phyloP scores from a whole-genome alignment of 2,888 invertebrate species.

The Cryptus viduatorius region DNA sequence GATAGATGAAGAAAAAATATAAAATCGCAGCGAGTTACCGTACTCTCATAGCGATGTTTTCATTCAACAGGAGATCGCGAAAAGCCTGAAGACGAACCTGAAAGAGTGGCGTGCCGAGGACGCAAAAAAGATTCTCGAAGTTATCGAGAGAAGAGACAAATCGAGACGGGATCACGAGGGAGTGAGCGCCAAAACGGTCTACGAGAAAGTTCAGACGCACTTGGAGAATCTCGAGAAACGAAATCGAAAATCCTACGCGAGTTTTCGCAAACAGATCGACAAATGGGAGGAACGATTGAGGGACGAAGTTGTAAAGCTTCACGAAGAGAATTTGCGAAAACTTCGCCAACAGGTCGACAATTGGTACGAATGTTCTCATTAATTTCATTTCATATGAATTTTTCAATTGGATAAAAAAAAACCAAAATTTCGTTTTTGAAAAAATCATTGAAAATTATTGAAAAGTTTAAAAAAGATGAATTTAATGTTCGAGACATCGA shows the following conservation, averaged over 20 bases:
- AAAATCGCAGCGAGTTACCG: not conserved
- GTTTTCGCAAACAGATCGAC: constrained; percentile 71
- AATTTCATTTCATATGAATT: not conserved
- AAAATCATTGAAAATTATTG: too few relatives aligned
- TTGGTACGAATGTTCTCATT: constrained; percentile 61
- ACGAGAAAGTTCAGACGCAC: constrained; percentile 70
- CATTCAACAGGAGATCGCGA: constrained; percentile 62
- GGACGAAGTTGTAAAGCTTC: constrained; percentile 67
- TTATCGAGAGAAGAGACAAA: constrained; percentile 64
- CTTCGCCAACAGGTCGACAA: constrained; percentile 63
- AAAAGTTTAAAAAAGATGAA: too few relatives aligned
- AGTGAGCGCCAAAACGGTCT: constrained; percentile 62
- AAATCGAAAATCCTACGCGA: constrained; percentile 66
- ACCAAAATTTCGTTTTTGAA: too few relatives aligned
- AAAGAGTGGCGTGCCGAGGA: constrained; percentile 69
- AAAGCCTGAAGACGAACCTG: constrained; percentile 63
- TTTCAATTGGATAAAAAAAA: not conserved
- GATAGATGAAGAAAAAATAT: not conserved
- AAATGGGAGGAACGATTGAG: constrained; percentile 70
- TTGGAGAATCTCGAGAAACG: constrained; percentile 67
- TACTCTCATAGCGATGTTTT: constrained; percentile 3
- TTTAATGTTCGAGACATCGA: too few relatives aligned
- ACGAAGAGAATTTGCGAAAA: constrained; percentile 67
- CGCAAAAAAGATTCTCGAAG: constrained; percentile 62
- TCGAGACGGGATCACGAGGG: constrained; percentile 55